Evolutionary conservation across 2,797 vertebrate species (phyloP), one percentile per base, ranked within the genome.

Genomic region (Eupleurogrammus muticus): DNA sequence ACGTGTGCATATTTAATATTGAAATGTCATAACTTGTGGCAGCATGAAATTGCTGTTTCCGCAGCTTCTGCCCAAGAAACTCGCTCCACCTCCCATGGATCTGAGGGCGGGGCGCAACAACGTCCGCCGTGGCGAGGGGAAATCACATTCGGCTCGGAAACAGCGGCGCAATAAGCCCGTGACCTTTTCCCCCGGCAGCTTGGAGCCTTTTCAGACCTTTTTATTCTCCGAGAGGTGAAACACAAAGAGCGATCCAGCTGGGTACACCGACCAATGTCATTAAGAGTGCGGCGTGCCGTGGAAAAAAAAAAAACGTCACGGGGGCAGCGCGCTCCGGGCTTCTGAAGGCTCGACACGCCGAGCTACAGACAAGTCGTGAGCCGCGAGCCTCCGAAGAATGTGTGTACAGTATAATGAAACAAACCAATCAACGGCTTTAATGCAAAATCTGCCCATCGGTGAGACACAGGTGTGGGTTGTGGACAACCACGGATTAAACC

Each of bases 171-270:
- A 14, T 38, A 63, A 58, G 70, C 49, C 13, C 54, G 54, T 93
- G 93, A 94, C 93, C 91, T 94, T 94, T 93, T n/a, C n/a, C 65
- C 36, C 23, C 19, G 73, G 85, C 70, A 83, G 90, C 93, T 90
- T 74, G 68, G 79, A 92, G 84, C 86, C 90, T 89, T 80, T 90
- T 82, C 70, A 87, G 89, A 91, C 88, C 92, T 94, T 93, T 91
- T 91, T 81, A 75, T 62, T 28, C 6, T 28, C 28, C 28, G 16
- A 53, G 66, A 81, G 80, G 82, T 79, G 86, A 87, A 87, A 90
- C 79, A 82, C 81, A 78, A 88, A 83, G 80, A 54, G 69, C 35
- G 75, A 81, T 89, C 77, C 90, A 83, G 88, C 82, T 78, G 86
- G 65, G 80, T 75, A 74, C 70, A 81, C 80, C 86, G 73, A n/a